Conservation (phyloP, 2,888 invertebrate species). For the Ischnus inquisitorius region DNA sequence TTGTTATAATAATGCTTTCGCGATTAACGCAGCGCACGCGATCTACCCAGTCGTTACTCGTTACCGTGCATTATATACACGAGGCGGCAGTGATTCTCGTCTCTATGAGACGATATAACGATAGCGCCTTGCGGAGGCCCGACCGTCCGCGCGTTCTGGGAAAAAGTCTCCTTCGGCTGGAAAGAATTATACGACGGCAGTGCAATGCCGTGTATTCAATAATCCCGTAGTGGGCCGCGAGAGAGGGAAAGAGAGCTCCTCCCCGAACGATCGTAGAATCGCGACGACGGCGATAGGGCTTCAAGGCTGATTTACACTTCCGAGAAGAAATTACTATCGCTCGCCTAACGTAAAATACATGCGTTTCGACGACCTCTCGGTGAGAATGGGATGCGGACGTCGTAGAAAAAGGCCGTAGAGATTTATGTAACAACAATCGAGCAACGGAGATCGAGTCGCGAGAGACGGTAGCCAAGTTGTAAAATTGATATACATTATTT, state of each 20-base stretch:
- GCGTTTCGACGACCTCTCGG: background rate
- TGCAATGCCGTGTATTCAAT: slow-evolving; percentile 6
- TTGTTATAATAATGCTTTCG: slow-evolving; percentile 24
- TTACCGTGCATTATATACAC: background rate
- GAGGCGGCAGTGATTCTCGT: slow-evolving; percentile 21
- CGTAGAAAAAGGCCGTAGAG: too few relatives aligned
- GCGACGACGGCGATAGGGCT: slow-evolving; percentile 16
- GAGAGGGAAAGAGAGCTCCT: background rate
- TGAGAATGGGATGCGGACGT: background rate
- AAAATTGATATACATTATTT: background rate
- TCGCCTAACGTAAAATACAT: slow-evolving; percentile 2
- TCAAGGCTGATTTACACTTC: slow-evolving; percentile 22
- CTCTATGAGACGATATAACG: slow-evolving; percentile 10
- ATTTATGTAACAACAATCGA: too few relatives aligned
- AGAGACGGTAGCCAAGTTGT: too few relatives aligned
- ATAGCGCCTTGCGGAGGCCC: background rate
- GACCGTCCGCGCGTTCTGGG: background rate
- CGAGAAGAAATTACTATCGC: slow-evolving; percentile 37
- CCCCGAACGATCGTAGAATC: background rate
- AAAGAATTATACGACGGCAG: slow-evolving; percentile 1
- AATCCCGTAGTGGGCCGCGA: slow-evolving; percentile 2
- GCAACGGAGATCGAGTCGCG: too few relatives aligned
- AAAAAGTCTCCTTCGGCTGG: slow-evolving; percentile 22
- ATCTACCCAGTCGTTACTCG: too few relatives aligned
- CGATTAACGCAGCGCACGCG: background rate